Evolutionary conservation across 2,113 vertebrate species (phyloP).

Genomic region (Nasalis larvatus): DNA sequence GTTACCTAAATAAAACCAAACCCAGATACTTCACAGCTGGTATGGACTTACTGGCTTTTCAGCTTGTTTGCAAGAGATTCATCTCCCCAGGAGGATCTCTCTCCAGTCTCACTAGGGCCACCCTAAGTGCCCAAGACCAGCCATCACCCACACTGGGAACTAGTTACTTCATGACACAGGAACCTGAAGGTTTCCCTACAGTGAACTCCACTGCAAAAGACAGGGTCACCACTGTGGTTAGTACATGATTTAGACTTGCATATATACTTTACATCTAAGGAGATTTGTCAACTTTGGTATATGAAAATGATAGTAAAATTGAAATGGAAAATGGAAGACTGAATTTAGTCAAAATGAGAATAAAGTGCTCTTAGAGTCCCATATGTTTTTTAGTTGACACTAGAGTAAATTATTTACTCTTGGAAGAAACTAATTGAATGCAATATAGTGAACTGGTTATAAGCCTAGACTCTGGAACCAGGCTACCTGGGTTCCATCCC

Average conservation of each 20-base stretch:
- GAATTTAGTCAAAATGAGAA: not conserved
- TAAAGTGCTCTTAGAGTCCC: not conserved
- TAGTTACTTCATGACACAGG: not conserved
- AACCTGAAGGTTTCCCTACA: not conserved
- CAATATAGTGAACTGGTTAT: not conserved
- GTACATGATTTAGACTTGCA: not conserved
- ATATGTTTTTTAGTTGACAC: not conserved
- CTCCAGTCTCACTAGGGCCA: not conserved
- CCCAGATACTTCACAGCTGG: not conserved
- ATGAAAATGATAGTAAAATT: not conserved
- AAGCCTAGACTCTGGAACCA: not conserved
- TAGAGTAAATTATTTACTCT: not conserved
- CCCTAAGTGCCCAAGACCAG: not conserved
- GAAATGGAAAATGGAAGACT: not conserved
- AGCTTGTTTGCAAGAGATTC: not conserved
- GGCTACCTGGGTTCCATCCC: not conserved
- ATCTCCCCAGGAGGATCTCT: not conserved
- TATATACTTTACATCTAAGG: conserved; percentile 6
- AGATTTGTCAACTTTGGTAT: not conserved
- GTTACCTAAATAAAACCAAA: not conserved
- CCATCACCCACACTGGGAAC: not conserved
- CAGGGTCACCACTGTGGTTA: not conserved
- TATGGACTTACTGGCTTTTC: not conserved
- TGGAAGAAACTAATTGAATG: not conserved
- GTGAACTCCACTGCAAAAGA: not conserved